Base-by-base conservation (phyloP, 2,888 invertebrate genomes). In the Drosophila mimetica region DNA sequence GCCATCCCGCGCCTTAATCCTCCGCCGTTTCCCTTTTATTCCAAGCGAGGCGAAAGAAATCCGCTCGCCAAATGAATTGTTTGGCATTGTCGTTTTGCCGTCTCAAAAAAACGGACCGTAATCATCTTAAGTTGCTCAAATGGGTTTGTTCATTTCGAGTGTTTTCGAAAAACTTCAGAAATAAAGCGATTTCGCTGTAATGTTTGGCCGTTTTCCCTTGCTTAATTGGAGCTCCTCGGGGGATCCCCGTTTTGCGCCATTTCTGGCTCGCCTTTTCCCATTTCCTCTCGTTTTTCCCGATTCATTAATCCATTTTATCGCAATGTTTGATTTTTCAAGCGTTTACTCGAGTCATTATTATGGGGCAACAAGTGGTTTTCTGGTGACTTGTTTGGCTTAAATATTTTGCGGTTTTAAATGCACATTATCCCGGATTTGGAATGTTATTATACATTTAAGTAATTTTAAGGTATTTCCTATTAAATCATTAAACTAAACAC, bases 41-140 rank as follows among this genome's bases (percentile, higher is more conserved):
- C 54, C 32, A 42, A 18, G 30, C 53, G 79, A 59, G 59, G 44
- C 63, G 53, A 61, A 75, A 63, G 71, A 83, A 84, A 81, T 81
- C 71, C 79, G 57, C 67, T 55, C 64, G 75, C 72, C 72, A 75
- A 83, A 83, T 83, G 82, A 82, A 83, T 83, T 83, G 82, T 82
- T 82, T 76, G 77, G 73, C 76, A 78, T 82, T 79, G 75, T 74
- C 41, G 13, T 39, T 30, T 36, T n/a, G 18, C 44, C 14, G 48
- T 36, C 50, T 37, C 51, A 46, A 25, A 25, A 11, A 39, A 37
- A 34, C 30, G 44, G 47, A 36, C 65, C 76, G 73, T 84, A 80
- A 84, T 86, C 84, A 84, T 84, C 81, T 84, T 84, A 86, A 84
- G 84, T 84, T 81, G 79, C 77, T 86, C 84, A 84, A 86, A 86